phyloP scores from a whole-genome alignment of 2,797 vertebrate species.

The Enteromius anoplus region DNA sequence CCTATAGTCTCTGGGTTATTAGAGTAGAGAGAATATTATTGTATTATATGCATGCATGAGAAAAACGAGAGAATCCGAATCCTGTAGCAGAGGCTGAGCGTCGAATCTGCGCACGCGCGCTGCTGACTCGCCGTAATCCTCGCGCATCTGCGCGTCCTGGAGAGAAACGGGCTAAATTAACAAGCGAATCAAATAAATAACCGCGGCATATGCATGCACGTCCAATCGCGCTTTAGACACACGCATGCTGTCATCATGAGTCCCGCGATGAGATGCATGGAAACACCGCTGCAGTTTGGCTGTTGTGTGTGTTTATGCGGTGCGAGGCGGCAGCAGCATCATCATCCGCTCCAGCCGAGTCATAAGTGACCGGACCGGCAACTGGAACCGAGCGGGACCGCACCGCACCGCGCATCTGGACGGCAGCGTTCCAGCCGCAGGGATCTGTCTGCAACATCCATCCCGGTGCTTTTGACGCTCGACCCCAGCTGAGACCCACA shows the following conservation, averaged over 20 bases:
- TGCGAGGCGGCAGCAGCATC: conserved; percentile 60
- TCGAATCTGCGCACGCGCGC: conserved; percentile 74
- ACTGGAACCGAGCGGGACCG: conserved; percentile 49
- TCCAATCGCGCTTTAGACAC: conserved; percentile 8
- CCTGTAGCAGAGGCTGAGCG: conserved; percentile 68
- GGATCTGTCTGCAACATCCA: neutral
- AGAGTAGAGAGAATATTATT: neutral
- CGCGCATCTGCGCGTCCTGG: conserved; percentile 69
- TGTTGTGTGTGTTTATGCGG: conserved; percentile 49
- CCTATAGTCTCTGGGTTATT: neutral
- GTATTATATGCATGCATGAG: neutral
- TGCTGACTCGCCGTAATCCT: conserved; percentile 78
- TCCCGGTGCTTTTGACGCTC: neutral
- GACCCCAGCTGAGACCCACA: conserved; percentile 52
- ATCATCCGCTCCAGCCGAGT: conserved; percentile 43
- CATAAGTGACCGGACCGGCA: conserved; percentile 58
- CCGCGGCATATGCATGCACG: neutral
- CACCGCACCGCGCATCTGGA: conserved; percentile 30
- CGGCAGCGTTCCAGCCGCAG: neutral
- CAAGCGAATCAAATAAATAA: conserved; percentile 14
- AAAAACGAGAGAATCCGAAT: conserved; percentile 57
- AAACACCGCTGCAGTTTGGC: neutral
- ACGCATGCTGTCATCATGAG: conserved; percentile 9
- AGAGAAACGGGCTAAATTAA: conserved; percentile 7
- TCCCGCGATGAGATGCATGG: neutral